Evolutionary conservation across 1,140 invertebrate genomes (phyloP).

Genomic region (Psilanteris sp.): DNA sequence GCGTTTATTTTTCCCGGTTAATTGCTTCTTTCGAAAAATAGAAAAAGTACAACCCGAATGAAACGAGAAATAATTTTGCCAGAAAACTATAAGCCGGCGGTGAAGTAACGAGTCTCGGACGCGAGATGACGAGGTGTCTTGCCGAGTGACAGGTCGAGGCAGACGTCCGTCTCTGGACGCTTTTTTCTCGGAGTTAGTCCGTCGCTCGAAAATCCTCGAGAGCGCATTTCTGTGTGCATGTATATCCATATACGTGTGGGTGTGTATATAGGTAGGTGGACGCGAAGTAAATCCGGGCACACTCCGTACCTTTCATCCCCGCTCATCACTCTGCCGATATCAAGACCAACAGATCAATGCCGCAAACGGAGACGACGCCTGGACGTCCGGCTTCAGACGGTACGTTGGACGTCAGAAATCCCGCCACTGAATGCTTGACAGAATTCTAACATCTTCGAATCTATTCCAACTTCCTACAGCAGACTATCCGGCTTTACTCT

Average conservation of each 20-base stretch:
- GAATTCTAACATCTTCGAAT: slow-evolving; percentile 26
- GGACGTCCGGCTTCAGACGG: slow-evolving; percentile 64
- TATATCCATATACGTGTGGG: slow-evolving; percentile 3
- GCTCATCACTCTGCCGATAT: slow-evolving; percentile 73
- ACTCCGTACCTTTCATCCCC: slow-evolving; percentile 62
- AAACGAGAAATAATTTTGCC: slow-evolving; percentile 35
- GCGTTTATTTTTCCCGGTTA: background rate
- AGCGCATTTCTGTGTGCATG: slow-evolving; percentile 5
- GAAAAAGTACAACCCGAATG: slow-evolving; percentile 7
- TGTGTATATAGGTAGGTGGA: slow-evolving; percentile 5
- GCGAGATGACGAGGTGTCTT: slow-evolving; percentile 71
- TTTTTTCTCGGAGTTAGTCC: slow-evolving; percentile 29
- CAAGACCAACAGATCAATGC: slow-evolving; percentile 79
- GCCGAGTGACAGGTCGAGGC: slow-evolving; percentile 68
- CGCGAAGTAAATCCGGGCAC: slow-evolving; percentile 24
- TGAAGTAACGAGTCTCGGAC: slow-evolving; percentile 52
- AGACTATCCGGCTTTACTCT: slow-evolving; percentile 5
- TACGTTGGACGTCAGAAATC: slow-evolving; percentile 42
- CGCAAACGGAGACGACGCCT: slow-evolving; percentile 75
- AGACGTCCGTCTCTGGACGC: slow-evolving; percentile 54
- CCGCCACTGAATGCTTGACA: slow-evolving; percentile 7
- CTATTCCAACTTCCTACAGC: background rate
- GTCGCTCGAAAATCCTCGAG: slow-evolving; percentile 20
- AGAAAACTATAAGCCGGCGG: slow-evolving; percentile 38
- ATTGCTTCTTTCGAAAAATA: slow-evolving; percentile 17